phyloP scores from a whole-genome alignment of 2,888 invertebrate species.

The Pachydiplax longipennis region DNA sequence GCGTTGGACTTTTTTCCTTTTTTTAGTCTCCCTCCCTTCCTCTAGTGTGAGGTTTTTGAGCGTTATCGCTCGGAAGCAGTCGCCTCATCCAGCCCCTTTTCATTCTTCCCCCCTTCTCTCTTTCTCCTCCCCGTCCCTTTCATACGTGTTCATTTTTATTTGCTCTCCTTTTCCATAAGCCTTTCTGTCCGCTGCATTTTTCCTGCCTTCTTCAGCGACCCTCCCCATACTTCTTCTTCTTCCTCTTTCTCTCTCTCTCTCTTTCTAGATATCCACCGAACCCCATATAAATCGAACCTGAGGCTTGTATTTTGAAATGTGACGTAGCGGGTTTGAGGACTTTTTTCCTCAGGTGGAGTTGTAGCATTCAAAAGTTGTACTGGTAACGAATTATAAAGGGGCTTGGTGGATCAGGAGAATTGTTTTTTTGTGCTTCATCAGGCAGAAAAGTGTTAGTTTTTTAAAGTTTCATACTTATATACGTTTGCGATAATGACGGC shows the following conservation, averaged over 20 bases:
- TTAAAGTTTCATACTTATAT: too few relatives aligned
- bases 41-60: neutral
- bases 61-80: slow-evolving; percentile 34
- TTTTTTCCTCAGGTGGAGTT: too few relatives aligned
- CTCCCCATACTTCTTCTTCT: neutral
- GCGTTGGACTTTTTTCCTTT: neutral
- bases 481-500: too few relatives aligned
- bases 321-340: too few relatives aligned
- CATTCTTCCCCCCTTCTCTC: neutral
- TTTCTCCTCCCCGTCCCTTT: neutral
- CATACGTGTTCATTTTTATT: neutral
- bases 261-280: neutral
- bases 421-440: too few relatives aligned
- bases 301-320: too few relatives aligned
- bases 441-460: too few relatives aligned
- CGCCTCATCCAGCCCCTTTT: slow-evolving; percentile 1
- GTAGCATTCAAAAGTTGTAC: too few relatives aligned
- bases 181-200: neutral
- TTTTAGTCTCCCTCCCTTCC: neutral
- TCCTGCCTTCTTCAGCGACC: neutral
- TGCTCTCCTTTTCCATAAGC: neutral
- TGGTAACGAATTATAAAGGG: too few relatives aligned
- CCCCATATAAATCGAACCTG: neutral
- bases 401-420: too few relatives aligned
- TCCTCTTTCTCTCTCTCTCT: neutral